Conservation (phyloP, 2,113 vertebrate species). For the Phyllopteryx taeniolatus region DNA sequence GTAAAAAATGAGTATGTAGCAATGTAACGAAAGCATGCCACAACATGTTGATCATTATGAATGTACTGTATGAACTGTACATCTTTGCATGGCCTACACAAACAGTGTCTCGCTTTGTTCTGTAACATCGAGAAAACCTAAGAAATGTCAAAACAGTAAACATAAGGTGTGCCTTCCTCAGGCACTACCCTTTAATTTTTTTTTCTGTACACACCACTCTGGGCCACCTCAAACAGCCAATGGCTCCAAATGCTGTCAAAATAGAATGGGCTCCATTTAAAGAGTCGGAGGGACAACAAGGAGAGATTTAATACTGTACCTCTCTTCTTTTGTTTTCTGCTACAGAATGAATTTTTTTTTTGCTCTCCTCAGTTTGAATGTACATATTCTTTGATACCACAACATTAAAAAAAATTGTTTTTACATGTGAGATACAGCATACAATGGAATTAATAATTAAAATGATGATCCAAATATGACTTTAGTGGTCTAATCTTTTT, state of each 20-base stretch:
- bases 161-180: constrained; percentile 39
- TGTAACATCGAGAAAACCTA: constrained; percentile 52
- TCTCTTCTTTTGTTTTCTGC: constrained; percentile 6
- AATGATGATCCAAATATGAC: neutral
- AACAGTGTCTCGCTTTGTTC: constrained; percentile 34
- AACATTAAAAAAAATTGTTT: constrained; percentile 5
- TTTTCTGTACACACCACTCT: constrained; percentile 53
- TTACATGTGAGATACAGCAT: neutral
- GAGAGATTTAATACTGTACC: constrained; percentile 36
- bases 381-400: neutral
- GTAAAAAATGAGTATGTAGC: too few species aligned
- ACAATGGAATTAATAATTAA: neutral
- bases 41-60: constrained; percentile 2
- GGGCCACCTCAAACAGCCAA: constrained; percentile 43
- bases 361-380: constrained; percentile 29
- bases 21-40: too few species aligned
- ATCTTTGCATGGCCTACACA: neutral
- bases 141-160: constrained; percentile 59
- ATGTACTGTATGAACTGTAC: neutral
- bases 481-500: neutral
- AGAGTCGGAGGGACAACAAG: constrained; percentile 40
- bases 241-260: constrained; percentile 55
- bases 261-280: constrained; percentile 57
- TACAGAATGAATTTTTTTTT: constrained; percentile 32
- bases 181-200: constrained; percentile 67